Base-by-base conservation (phyloP, 1,140 invertebrate species). In the Anadara kagoshimensis region DNA sequence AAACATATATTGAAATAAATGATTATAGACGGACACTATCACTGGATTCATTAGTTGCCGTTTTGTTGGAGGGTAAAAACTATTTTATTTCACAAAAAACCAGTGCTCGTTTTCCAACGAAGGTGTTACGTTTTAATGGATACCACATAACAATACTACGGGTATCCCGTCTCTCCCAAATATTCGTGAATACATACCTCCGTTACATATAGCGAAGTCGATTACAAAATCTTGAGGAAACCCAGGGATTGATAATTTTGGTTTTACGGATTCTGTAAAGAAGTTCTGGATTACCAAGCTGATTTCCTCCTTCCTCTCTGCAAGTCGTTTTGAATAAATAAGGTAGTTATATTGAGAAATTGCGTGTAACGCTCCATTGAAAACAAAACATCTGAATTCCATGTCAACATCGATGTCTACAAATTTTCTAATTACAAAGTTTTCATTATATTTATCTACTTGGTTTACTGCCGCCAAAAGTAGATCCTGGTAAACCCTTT, bases 331-430 rank as follows among this genome's bases (percentile, higher is more conserved):
- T 3, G 85, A 86, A 68, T 63, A 81, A 24, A 85, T 81, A 10
- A 84, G 59, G 62, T 85, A 86, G 62, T 86, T 86, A 51, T 86
- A 86, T 57, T 86, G 85, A 22, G 82, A 84, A n/a, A 86, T 47
- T 11, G 83, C 83, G 24, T 69, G 75, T 16, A 86, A 51, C 18
- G 74, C 41, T 41, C 74, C 49, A 36, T 77, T 51, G 54, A 58
- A 85, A 18, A 85, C 85, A 83, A 85, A 86, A 16, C 82, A 83
- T 57, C 85, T 69, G 70, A 86, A 86, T 58, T 86, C 85, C 85
- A 86, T 86, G 66, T 86, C 85, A 5, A 85, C 78, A 71, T 85
- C 81, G 22, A 86, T 84, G 45, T 80, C 64, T 16, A 84, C 73
- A 72, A 85, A 86, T 66, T 81, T 65, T 63, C 85, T 51, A 10